Evolutionary conservation across 2,797 vertebrate genomes (phyloP), one percentile per base, ranked within the genome.

Genomic region (Malacoraja senta): DNA sequence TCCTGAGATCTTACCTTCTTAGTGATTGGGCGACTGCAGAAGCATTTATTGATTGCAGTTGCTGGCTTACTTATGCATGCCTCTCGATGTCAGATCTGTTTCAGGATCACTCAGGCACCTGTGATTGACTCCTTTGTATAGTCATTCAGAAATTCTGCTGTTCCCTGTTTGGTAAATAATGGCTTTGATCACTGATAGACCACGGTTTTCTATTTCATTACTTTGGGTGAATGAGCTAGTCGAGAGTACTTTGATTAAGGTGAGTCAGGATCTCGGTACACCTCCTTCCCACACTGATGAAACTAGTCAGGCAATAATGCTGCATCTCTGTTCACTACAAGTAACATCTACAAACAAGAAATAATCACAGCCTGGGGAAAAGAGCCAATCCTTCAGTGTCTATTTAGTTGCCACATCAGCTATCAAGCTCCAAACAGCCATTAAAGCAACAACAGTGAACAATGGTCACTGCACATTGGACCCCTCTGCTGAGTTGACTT

Each of bases 321-420:
- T 92, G 90, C 68, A 76, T 92, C 90, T 29, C 71, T 92, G 90
- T 92, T 92, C 90, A 76, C 35, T 58, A 44, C 71, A 92, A 92
- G 72, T 44, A 92, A n/a, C 29, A 44, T 92, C 90, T 44, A 92
- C 90, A 76, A 92, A 91, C 71, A 92, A 92, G 90, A 92, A 92
- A 76, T 92, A 92, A 92, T 92, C 90, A 76, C 90, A 92, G 71
- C 72, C 71, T 74, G 24, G 90, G 71, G 90, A 92, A 76, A 29
- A 76, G 90, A 76, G 71, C 38, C 38, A 58, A 38, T 74, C 71
- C 68, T 76, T 74, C 90, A 76, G 71, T 76, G 90, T 53, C 90
- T 74, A 92, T 92, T 76, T 76, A 76, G 44, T 74, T 76, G 72
- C 35, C 90, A 53, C 72, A 58, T 26, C 13, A 53, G 35, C 90